Conservation (phyloP, 2,888 invertebrate genomes). For the Troides helena region DNA sequence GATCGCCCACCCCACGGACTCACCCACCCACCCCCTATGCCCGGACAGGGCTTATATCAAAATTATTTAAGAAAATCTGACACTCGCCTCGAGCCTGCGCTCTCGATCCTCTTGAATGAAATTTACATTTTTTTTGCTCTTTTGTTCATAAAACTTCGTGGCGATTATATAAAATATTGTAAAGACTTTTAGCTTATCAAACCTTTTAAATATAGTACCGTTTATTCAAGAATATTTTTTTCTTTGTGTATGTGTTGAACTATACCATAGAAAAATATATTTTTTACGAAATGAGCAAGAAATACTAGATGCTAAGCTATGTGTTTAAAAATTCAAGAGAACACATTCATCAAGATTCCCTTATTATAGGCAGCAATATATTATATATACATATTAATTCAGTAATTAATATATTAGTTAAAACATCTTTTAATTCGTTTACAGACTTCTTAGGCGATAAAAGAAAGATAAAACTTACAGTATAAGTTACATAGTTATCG, state of each 20-base stretch:
- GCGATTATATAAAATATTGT: neutral
- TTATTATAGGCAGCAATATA: too few relatives aligned
- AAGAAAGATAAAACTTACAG: too few relatives aligned
- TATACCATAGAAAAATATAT: too few relatives aligned
- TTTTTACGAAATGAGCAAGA: neutral
- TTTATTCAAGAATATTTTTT: too few relatives aligned
- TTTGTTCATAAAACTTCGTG: constrained; percentile 6
- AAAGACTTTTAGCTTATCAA: neutral
- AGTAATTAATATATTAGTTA: too few relatives aligned
- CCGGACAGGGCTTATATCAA: constrained; percentile 69
- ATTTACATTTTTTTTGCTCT: constrained; percentile 24
- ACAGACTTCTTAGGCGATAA: too few relatives aligned
- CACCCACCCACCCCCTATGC: constrained; percentile 37
- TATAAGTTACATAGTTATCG: too few relatives aligned
- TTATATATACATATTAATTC: too few relatives aligned
- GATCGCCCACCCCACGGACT: constrained; percentile 34
- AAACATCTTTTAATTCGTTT: too few relatives aligned
- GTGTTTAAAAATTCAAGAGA: neutral
- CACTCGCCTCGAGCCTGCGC: constrained; percentile 39
- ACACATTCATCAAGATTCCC: too few relatives aligned
- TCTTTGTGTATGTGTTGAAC: too few relatives aligned
- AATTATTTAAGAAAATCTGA: constrained; percentile 74
- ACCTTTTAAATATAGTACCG: neutral
- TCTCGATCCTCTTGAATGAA: constrained; percentile 19
- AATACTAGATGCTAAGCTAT: neutral